Evolutionary conservation across 2,113 vertebrate species (phyloP), one percentile per base, ranked within the genome.

Genomic region (Cyprinus carpio): DNA sequence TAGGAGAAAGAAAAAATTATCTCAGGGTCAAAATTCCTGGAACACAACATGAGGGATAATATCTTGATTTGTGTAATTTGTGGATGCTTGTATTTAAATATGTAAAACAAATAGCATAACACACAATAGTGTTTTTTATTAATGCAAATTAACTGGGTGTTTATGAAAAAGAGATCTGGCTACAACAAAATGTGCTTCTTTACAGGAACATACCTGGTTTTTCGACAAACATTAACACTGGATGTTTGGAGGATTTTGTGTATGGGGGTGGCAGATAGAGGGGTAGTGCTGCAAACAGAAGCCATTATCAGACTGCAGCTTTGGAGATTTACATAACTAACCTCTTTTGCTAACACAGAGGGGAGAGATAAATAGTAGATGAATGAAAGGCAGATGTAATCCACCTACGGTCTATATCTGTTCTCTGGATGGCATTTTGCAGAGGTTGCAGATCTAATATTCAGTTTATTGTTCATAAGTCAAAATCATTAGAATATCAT

Each of bases 321-420:
- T 25, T 20, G 40, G 78, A 81, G 78, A 65, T 81, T 81, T 81
- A 81, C 60, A 81, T 81, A 81, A 80, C 58, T 46, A 64, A 65
- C 60, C 78, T 81, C 37, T 49, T 65, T 81, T 65, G 60, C 60
- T 81, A 81, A 46, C n/a, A 65, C 37, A 65, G 40, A 29, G 40
- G 25, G 31, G 23, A 25, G 78, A 37, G n/a, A 81, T 29, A 81
- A 46, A 65, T 29, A 31, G 12, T 27, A 65, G 58, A 81, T 49
- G 25, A 81, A 65, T 81, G 40, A 49, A 81, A 64, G 31, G 8
- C 34, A 18, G 40, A 43, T 65, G 78, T 40, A 46, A 81, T 81
- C 78, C 60, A 81, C 60, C 34, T 81, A 65, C 60, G 3, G 60
- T 58, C 18, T 29, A 58, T 58, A 58, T 77, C 51, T 77, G 75